These are phyloP conservation scores for Coracopsis vasa DNA, from an alignment of 2,113 vertebrate genomes.

Conservation along the genomic window DNA sequence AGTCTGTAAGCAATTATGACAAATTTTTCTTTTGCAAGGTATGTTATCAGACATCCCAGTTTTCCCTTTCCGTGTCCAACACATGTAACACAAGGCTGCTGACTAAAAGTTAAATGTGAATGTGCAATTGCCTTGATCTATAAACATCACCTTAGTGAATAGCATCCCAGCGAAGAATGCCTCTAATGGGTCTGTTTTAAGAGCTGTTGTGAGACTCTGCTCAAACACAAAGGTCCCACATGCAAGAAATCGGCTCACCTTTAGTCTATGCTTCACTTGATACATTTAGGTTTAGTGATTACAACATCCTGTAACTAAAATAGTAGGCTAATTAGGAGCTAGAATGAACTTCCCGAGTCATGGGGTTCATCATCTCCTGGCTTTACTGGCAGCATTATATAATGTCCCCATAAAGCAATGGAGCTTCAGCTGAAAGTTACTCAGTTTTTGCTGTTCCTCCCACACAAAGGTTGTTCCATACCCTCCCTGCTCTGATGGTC, in stretches of 20 bases:
- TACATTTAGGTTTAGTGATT: neutral
- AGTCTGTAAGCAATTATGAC: neutral
- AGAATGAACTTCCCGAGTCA: conserved; percentile 37
- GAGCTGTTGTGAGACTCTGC: neutral
- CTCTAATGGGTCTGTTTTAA: neutral
- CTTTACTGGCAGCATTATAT: conserved; percentile 7
- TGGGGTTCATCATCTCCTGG: neutral
- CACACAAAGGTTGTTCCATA: neutral
- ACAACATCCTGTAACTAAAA: conserved; percentile 29
- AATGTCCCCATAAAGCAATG: neutral
- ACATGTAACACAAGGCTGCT: neutral
- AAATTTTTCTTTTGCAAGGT: neutral
- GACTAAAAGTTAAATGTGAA: neutral
- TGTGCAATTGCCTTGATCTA: neutral
- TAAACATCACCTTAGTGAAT: neutral
- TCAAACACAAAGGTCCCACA: neutral
- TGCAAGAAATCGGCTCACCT: neutral
- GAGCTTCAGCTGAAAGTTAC: conserved; percentile 34
- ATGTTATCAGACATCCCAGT: neutral
- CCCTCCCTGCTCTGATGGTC: neutral
- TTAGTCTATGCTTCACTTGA: neutral
- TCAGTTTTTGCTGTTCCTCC: conserved; percentile 20
- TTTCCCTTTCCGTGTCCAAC: neutral
- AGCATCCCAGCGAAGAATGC: neutral
- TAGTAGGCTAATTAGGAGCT: conserved; percentile 1